phyloP scores from a whole-genome alignment of 1,140 invertebrate genomes.

The Bombyx mandarina region DNA sequence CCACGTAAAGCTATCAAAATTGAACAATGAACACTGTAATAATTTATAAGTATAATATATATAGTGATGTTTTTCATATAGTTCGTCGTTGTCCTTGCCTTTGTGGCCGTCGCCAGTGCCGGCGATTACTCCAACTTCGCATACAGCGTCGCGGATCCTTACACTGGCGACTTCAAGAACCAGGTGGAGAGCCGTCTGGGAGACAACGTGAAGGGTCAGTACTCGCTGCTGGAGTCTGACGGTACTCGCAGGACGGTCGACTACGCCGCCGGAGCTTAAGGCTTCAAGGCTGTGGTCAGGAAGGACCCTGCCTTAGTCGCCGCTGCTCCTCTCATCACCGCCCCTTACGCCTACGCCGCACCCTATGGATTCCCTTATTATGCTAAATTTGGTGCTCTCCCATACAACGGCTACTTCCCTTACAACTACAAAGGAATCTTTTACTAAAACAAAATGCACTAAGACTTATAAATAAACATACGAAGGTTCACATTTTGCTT shows the following conservation, averaged over 20 bases:
- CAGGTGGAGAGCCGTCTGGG: slow-evolving; percentile 66
- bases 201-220: slow-evolving; percentile 70
- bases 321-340: slow-evolving; percentile 17
- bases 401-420: slow-evolving; percentile 7
- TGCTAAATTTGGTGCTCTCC: slow-evolving; percentile 6
- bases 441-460: slow-evolving; percentile 4
- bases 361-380: slow-evolving; percentile 6
- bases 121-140: slow-evolving; percentile 41
- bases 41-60: too few relatives aligned
- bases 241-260: slow-evolving; percentile 63
- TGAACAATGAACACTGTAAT: neutral
- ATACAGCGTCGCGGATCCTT: slow-evolving; percentile 61
- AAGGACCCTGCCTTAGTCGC: slow-evolving; percentile 32
- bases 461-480: slow-evolving; percentile 2
- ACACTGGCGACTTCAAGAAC: slow-evolving; percentile 68
- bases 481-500: too few relatives aligned
- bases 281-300: slow-evolving; percentile 66
- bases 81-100: slow-evolving; percentile 30
- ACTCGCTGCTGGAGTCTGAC: slow-evolving; percentile 62
- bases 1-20: too few relatives aligned
- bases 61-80: slow-evolving; percentile 8
- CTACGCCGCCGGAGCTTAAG: slow-evolving; percentile 56
- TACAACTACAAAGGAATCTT: slow-evolving; percentile 11
- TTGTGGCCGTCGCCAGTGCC: slow-evolving; percentile 36
- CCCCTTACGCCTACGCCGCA: slow-evolving; percentile 12